Evolutionary conservation across 2,113 vertebrate genomes (phyloP).

Genomic region (Sinocyclocheilus rhinocerous): DNA sequence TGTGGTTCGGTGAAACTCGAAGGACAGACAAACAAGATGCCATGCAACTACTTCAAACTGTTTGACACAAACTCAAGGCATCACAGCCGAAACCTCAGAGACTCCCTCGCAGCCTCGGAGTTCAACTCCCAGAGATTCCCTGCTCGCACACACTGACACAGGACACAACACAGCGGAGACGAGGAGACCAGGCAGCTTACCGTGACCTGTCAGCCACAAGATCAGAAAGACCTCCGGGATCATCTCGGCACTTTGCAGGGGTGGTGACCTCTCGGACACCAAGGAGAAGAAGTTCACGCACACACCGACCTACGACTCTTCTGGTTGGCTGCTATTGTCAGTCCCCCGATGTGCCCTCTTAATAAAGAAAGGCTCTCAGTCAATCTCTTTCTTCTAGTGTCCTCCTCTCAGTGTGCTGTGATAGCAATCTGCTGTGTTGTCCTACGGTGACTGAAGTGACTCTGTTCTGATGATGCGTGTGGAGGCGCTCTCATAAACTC

Average conservation of each 20-base stretch:
- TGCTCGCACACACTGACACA: conserved; percentile 21
- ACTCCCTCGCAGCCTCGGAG: background rate
- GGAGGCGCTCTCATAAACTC: conserved; percentile 57
- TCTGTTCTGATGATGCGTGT: conserved; percentile 69
- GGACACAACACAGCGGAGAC: background rate
- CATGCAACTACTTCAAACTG: background rate
- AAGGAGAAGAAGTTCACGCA: conserved; percentile 66
- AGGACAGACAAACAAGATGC: conserved; percentile 5
- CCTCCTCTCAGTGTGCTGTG: conserved; percentile 45
- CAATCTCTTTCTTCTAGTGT: conserved; percentile 38
- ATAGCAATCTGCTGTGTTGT: conserved; percentile 39
- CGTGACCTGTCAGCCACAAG: conserved; percentile 72
- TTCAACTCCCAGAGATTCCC: background rate
- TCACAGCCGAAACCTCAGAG: conserved; percentile 6
- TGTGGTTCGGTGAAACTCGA: background rate
- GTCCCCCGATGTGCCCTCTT: conserved; percentile 41
- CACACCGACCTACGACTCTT: conserved; percentile 51
- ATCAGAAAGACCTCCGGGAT: conserved; percentile 68
- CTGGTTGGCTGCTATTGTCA: conserved; percentile 45
- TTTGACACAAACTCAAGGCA: background rate
- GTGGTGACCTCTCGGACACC: conserved; percentile 67
- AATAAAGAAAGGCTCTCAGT: conserved; percentile 16
- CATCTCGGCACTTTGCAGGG: conserved; percentile 66
- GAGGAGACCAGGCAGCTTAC: conserved; percentile 67
- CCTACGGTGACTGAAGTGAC: conserved; percentile 46